phyloP scores from a whole-genome alignment of 2,113 vertebrate genomes.

The Orthochromis malagaraziensis region DNA sequence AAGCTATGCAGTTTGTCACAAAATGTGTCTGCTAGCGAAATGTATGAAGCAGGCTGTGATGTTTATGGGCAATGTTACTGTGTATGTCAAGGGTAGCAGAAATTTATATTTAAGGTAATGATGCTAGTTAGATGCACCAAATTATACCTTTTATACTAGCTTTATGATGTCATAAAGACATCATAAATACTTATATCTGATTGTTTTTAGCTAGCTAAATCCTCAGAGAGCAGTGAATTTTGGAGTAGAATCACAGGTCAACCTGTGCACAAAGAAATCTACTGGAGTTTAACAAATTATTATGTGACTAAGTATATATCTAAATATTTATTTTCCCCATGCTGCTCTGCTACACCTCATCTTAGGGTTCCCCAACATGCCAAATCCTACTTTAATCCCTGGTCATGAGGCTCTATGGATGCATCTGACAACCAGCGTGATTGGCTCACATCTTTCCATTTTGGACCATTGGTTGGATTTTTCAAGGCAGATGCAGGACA shows the following conservation, averaged over 20 bases:
- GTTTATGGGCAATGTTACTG: not conserved
- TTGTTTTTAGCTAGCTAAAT: no score
- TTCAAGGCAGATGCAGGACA: not conserved
- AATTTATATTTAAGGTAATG: not conserved
- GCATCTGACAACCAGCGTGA: not conserved
- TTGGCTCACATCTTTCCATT: not conserved
- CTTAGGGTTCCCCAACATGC: not conserved
- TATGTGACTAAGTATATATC: not conserved
- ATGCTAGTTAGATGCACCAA: not conserved
- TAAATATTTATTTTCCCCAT: not conserved
- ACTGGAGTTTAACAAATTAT: not conserved
- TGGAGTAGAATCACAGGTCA: not conserved
- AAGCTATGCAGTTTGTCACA: not conserved
- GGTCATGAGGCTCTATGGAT: not conserved
- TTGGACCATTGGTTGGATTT: not conserved
- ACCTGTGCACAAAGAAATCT: not conserved
- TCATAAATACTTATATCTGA: not conserved
- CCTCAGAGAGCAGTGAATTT: not conserved
- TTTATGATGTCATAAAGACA: not conserved
- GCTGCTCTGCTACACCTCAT: not conserved
- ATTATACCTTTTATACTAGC: not conserved
- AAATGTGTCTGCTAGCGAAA: not conserved
- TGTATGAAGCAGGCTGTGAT: not conserved
- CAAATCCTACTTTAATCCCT: not conserved
- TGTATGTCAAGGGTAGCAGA: not conserved